Conservation (phyloP, 2,113 vertebrate species). For the Psettodes erumei region DNA sequence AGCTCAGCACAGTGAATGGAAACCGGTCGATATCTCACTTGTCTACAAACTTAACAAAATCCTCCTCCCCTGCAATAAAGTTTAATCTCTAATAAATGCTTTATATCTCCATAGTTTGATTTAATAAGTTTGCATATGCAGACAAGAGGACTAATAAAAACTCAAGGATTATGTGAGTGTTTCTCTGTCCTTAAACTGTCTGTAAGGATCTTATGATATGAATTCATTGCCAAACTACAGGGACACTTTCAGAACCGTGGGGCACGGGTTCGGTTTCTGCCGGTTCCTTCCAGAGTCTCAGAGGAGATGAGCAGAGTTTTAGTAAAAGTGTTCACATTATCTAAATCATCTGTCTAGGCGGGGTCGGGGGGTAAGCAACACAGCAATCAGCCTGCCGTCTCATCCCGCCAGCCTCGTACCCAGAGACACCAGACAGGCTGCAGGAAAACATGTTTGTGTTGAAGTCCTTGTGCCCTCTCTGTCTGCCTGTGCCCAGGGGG, state of each 20-base stretch:
- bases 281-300: background rate
- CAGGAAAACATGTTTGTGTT: slow-evolving; percentile 45
- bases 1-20: background rate
- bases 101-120: too few species aligned
- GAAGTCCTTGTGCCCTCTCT: slow-evolving; percentile 12
- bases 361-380: background rate
- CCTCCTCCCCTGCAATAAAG: too few species aligned
- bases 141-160: too few species aligned
- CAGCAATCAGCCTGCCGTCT: slow-evolving; percentile 14
- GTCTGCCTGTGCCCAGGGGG: background rate
- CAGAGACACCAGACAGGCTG: slow-evolving; percentile 19
- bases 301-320: slow-evolving; percentile 11
- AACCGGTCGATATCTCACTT: background rate
- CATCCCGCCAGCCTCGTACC: slow-evolving; percentile 7
- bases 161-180: background rate
- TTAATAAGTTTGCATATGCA: too few species aligned
- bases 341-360: background rate
- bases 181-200: background rate
- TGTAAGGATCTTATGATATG: background rate
- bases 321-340: slow-evolving; percentile 8
- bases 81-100: too few species aligned
- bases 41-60: background rate
- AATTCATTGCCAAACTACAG: background rate
- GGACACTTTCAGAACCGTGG: slow-evolving; percentile 16
- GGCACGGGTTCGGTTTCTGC: slow-evolving; percentile 3